Evolutionary conservation across 2,888 invertebrate species (phyloP).

Genomic region (Drepana falcataria): DNA sequence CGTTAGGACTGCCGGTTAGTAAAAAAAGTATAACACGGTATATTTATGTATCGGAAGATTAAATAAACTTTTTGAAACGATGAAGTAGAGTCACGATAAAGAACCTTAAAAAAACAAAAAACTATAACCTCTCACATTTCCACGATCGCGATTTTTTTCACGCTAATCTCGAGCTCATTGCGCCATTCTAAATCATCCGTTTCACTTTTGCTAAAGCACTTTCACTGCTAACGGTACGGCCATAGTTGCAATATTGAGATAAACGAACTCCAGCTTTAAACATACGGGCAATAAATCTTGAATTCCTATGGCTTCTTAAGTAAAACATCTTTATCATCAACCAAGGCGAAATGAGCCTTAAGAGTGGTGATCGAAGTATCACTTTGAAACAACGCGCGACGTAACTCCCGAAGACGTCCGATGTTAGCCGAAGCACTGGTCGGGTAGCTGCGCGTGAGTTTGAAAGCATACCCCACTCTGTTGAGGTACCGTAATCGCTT

Average conservation of each 20-base stretch:
- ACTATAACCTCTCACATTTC: slow-evolving; percentile 50
- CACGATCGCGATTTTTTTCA: slow-evolving; percentile 51
- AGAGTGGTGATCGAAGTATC: neutral
- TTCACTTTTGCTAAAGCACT: slow-evolving; percentile 73
- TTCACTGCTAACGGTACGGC: slow-evolving; percentile 70
- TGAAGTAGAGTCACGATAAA: slow-evolving; percentile 1
- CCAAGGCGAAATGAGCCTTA: neutral
- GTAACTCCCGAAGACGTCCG: slow-evolving; percentile 18
- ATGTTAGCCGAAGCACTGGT: slow-evolving; percentile 36
- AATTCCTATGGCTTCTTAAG: neutral
- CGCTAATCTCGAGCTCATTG: slow-evolving; percentile 56
- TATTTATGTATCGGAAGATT: too few species aligned
- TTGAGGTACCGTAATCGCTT: slow-evolving; percentile 67
- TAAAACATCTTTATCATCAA: neutral
- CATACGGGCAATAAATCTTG: neutral
- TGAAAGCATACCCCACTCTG: slow-evolving; percentile 46
- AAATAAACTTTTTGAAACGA: too few species aligned
- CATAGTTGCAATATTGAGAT: slow-evolving; percentile 23
- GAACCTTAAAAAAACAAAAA: slow-evolving; percentile 15
- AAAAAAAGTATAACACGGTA: too few species aligned
- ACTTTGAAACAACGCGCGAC: neutral
- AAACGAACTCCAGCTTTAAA: slow-evolving; percentile 38
- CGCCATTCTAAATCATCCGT: slow-evolving; percentile 60
- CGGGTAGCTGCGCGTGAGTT: slow-evolving; percentile 52
- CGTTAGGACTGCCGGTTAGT: too few species aligned